Percentiles rank a stretch among this genome's conserved stretches.
These are phyloP conservation scores for Vidua chalybeata DNA, from an alignment of 2,113 vertebrate species.

Conservation along the genomic window DNA sequence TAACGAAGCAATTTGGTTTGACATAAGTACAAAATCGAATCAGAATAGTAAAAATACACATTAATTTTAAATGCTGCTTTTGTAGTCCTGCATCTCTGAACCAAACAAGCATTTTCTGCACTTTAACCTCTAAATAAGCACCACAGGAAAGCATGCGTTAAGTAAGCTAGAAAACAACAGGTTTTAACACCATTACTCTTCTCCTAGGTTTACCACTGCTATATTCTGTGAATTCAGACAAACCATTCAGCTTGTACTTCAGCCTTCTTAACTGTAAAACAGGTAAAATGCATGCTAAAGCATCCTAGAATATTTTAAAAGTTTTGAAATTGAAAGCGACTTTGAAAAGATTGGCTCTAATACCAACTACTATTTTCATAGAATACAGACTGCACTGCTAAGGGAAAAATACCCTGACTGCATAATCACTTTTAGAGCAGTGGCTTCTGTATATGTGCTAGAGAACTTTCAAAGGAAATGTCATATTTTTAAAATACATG, in stretches of 20 bases:
- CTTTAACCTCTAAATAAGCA: background rate
- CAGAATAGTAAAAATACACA: background rate
- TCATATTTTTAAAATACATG: background rate
- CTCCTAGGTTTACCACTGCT: background rate
- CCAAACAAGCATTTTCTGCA: background rate
- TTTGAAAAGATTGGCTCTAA: background rate
- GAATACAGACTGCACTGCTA: background rate
- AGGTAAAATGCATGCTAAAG: background rate
- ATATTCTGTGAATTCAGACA: background rate
- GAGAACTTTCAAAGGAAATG: background rate
- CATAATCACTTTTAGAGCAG: background rate
- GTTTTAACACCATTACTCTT: background rate
- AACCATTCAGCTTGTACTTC: background rate
- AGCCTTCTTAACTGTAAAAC: background rate
- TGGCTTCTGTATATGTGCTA: background rate
- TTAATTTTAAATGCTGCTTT: background rate
- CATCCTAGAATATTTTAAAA: background rate
- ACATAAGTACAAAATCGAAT: background rate
- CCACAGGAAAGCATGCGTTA: background rate
- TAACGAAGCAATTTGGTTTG: background rate
- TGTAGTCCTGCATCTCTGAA: background rate
- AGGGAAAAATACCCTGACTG: background rate
- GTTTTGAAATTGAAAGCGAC: background rate
- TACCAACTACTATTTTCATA: background rate
- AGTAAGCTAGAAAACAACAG: background rate